These are phyloP conservation scores for Melanaphis sacchari DNA, from an alignment of 1,140 invertebrate genomes.

Conservation along the genomic window DNA sequence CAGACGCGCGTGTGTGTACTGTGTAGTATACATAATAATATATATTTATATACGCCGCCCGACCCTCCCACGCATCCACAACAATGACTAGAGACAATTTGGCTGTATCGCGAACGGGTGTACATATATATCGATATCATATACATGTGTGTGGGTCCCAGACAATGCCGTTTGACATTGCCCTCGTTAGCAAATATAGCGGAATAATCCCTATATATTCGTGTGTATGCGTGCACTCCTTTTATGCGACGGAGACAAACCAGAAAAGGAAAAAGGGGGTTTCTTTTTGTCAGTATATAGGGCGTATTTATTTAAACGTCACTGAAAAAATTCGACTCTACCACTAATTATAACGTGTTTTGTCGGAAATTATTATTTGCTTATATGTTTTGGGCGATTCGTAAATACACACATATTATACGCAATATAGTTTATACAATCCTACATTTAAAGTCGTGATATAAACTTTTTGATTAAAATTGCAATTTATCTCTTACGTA, in stretches of 20 bases:
- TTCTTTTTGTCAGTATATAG: neutral
- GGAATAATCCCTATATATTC: conserved; percentile 40
- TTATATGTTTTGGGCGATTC: neutral
- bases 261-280: neutral
- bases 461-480: neutral
- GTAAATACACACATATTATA: neutral
- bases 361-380: neutral
- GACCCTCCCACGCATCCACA: conserved; percentile 41
- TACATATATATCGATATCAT: conserved; percentile 23
- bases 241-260: neutral
- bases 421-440: neutral
- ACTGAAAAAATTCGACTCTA: neutral
- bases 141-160: conserved; percentile 22
- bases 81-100: conserved; percentile 56
- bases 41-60: neutral
- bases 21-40: neutral
- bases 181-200: conserved; percentile 57
- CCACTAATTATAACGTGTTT: neutral
- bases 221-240: neutral
- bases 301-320: conserved; percentile 14
- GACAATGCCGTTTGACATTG: conserved; percentile 53
- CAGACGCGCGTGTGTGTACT: neutral
- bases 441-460: neutral
- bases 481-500: neutral
- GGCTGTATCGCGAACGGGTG: conserved; percentile 18